Conservation (phyloP, 2,888 invertebrate genomes). For the Cynaeus angustus region DNA sequence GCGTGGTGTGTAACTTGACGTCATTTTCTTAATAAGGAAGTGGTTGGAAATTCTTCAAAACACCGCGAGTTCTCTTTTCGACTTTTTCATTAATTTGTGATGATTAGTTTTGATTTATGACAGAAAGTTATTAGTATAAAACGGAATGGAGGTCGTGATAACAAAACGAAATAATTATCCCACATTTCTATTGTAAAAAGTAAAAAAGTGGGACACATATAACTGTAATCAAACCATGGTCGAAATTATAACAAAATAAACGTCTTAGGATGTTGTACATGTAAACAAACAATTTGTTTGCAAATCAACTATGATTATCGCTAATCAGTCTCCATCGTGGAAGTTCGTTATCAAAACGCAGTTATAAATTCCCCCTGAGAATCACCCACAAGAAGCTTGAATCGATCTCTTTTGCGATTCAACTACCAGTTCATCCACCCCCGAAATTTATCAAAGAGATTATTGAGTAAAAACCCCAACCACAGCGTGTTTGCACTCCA, state of each 20-base stretch:
- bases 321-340: too few species aligned
- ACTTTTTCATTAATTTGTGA: too few species aligned
- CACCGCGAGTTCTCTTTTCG: too few species aligned
- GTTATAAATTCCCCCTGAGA: too few species aligned
- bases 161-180: constrained; percentile 32
- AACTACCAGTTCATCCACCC: not conserved
- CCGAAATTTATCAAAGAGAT: constrained; percentile 2
- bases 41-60: not conserved
- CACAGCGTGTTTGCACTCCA: not conserved
- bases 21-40: constrained; percentile 35
- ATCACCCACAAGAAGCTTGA: too few species aligned
- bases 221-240: not conserved
- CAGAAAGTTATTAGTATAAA: constrained; percentile 20
- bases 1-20: constrained; percentile 18
- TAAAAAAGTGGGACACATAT: constrained; percentile 18
- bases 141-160: constrained; percentile 25
- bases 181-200: constrained; percentile 29
- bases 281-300: too few species aligned
- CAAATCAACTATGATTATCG: too few species aligned
- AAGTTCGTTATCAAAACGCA: too few species aligned
- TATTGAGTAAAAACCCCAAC: constrained; percentile 2
- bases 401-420: too few species aligned
- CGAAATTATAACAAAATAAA: too few species aligned
- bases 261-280: too few species aligned
- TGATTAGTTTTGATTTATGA: not conserved